Base-by-base conservation (phyloP, 1,140 invertebrate genomes). In the Euura lappo region DNA sequence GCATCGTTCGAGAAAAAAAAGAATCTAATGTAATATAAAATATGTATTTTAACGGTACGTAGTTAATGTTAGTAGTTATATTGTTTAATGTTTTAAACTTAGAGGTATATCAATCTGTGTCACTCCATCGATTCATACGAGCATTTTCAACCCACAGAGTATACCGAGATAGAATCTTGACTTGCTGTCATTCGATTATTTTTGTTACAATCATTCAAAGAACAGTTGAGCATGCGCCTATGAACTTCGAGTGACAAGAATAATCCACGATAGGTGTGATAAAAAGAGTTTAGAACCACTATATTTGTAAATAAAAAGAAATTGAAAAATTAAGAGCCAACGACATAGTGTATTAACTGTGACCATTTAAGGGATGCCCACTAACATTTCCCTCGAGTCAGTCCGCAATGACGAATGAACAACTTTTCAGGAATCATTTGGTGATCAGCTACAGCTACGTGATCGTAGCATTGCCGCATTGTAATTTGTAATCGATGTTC, bases 41-140 rank as follows among this genome's bases (percentile, higher is more conserved):
- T 60, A n/a, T 60, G 51, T n/a, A 60, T 60, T 60, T 60, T 60
- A 60, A 60, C 51, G 51, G 8, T 60, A 60, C 28, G 51, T 60
- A 60, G 51, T 60, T 60, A 60, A 60, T 60, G 51, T 60, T 60
- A 60, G 51, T 60, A 60, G 51, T 60, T 60, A 60, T 60, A 60
- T 60, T n/a, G 51, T 60, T 60, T 60, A 60, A 60, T 60, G 51
- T 60, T 60, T 28, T 60, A 11, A 60, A 6, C 51, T 60, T 60
- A 60, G 51, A 60, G 13, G 13, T 4, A 28, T 28, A 8, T n/a
- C 13, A 8, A n/a, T 60, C 51, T 60, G 3, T 4, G 51, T 60
- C 51, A 60, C 51, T 60, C 51, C 13, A n/a, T 60, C 13, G 13
- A 60, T 60, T 60, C 51, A 60, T 60, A n/a, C 13, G 51, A 60